These are phyloP conservation scores for Apamea anceps DNA, from an alignment of 2,888 invertebrate genomes.

Conservation along the genomic window DNA sequence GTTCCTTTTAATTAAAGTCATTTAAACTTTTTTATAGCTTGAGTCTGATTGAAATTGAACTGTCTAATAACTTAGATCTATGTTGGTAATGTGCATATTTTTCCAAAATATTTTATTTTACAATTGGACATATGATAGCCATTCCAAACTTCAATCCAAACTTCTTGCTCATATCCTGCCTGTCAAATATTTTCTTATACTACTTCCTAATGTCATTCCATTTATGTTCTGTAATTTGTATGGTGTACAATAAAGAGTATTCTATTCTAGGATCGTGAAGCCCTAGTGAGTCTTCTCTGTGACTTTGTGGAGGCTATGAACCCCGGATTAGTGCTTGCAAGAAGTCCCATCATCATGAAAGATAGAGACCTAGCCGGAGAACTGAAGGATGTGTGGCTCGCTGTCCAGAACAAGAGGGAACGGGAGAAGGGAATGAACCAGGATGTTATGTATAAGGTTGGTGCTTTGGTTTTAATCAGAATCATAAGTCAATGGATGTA, in stretches of 20 bases:
- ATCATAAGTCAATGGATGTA: background rate
- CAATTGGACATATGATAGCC: too few species aligned
- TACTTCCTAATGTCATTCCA: conserved; percentile 60
- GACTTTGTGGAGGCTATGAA: conserved; percentile 94
- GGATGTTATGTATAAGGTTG: conserved; percentile 88
- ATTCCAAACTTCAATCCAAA: conserved; percentile 1
- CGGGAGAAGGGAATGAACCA: conserved; percentile 87
- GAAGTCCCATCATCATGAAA: conserved; percentile 91
- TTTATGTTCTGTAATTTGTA: too few species aligned
- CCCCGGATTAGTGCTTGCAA: conserved; percentile 90
- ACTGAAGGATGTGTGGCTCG: conserved; percentile 93
- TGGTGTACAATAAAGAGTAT: too few species aligned
- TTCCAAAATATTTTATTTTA: background rate
- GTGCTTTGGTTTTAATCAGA: conserved; percentile 20
- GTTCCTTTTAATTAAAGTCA: background rate
- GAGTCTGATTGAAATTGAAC: background rate
- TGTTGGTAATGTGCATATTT: background rate
- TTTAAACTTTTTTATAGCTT: background rate
- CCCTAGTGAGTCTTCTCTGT: conserved; percentile 92
- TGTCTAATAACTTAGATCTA: background rate
- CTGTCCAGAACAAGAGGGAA: conserved; percentile 91
- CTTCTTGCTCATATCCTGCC: background rate
- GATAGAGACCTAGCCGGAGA: conserved; percentile 93
- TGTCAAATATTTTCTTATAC: background rate
- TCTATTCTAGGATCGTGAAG: conserved; percentile 92